Conservation (phyloP, 2,888 invertebrate genomes). For the Epinotia demarniana region DNA sequence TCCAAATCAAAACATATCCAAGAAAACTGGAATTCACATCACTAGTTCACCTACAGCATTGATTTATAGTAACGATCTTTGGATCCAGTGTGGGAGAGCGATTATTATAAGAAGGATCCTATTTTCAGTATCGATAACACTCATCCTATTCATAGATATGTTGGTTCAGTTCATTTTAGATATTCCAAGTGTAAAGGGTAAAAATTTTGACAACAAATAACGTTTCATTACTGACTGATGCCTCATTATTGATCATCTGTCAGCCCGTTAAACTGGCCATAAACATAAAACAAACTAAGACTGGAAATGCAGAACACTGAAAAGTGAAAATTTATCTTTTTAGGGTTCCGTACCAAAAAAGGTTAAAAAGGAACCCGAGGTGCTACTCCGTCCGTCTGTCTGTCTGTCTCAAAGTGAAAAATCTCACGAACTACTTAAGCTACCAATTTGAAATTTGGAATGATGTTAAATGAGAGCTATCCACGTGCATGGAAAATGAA, state of each 20-base stretch:
- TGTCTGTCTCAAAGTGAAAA: too few species aligned
- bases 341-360: too few species aligned
- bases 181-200: not conserved
- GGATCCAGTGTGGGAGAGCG: slow-evolving; percentile 70
- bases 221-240: not conserved
- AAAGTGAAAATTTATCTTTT: too few species aligned
- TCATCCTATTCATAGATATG: slow-evolving; percentile 34
- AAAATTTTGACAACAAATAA: not conserved
- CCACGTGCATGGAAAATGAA: too few species aligned
- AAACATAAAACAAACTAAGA: not conserved
- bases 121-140: slow-evolving; percentile 67
- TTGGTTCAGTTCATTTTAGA: slow-evolving; percentile 24
- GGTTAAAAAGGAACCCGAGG: too few species aligned
- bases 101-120: slow-evolving; percentile 69
- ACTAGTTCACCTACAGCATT: slow-evolving; percentile 47
- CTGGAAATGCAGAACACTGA: too few species aligned
- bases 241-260: not conserved
- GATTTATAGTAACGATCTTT: slow-evolving; percentile 74
- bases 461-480: too few species aligned
- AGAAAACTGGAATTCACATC: slow-evolving; percentile 11
- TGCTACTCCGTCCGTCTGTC: too few species aligned
- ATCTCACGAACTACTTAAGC: too few species aligned
- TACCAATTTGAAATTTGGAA: too few species aligned
- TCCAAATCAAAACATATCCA: not conserved
- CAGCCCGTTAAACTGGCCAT: not conserved